Evolutionary conservation across 1,140 invertebrate genomes (phyloP), one percentile per base, ranked within the genome.

Genomic region (Monochamus saltuarius): DNA sequence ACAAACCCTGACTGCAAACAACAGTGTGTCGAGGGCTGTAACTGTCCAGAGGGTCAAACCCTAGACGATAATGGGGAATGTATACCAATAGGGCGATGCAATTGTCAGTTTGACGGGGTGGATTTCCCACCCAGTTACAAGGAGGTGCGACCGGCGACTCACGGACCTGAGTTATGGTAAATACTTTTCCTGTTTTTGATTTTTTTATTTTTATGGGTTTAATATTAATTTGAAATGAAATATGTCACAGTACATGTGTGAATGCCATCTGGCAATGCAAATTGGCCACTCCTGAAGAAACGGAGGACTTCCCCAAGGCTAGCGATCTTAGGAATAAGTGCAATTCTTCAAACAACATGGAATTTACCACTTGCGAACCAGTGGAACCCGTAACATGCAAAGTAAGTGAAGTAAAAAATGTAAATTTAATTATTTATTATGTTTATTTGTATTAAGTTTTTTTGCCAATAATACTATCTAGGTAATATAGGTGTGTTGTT

Each of bases 11-110:
- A 75, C 34, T 90, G 89, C 73, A 78, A 76, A 40, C 80, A 82
- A 11, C 80, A 78, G 36, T 95, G 93, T 70, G 88, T 93, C 0
- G 92, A 95, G 74, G 93, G 93, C 1, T 95, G 93, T 75, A 89
- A 90, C 59, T 96, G 93, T 74, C 89, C 91, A 0, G 76, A 81
- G 43, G 91, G 90, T 13, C 80, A 88, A 73, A 85, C 90, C 13
- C 49, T 1, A 19, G 83, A 89, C 60, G 79, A 83, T 7, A 77
- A 81, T 10, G 88, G 87, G 8, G 82, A 88, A 49, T 96, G 94
- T 73, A 84, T 95, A 34, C 85, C 87, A 0, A 82, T 90, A 14
- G 83, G 82, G 0, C 76, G 86, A 54, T 96, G 94, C 74, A 85
- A 87, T 0, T 97, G 94, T 74, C 76, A 78, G 40, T 84, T 89